phyloP scores from a whole-genome alignment of 2,888 invertebrate genomes.

The Drosophila emarginata region DNA sequence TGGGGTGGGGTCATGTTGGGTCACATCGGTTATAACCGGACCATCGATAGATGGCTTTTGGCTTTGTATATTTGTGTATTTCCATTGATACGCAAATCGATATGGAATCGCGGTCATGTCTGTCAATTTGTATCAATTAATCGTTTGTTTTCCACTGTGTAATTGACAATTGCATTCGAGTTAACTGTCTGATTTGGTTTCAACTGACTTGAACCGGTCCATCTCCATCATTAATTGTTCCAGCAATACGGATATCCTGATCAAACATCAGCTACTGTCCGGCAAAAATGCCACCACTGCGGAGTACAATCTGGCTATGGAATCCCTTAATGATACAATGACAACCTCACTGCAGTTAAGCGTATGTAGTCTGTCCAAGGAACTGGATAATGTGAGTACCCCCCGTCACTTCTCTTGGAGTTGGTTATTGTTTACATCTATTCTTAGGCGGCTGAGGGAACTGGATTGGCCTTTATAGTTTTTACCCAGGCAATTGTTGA shows the following conservation, averaged over 20 bases:
- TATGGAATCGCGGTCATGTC: conserved; percentile 52
- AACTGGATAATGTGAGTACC: conserved; percentile 88
- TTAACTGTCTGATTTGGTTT: conserved; percentile 28
- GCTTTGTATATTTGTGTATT: conserved; percentile 23
- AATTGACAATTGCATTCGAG: conserved; percentile 68
- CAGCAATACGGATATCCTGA: conserved; percentile 84
- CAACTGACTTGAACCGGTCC: conserved; percentile 41
- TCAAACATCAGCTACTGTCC: conserved; percentile 75
- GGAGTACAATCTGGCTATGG: conserved; percentile 84
- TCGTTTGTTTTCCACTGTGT: conserved; percentile 38
- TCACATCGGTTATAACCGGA: conserved; percentile 65
- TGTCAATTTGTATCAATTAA: conserved; percentile 76
- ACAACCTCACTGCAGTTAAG: conserved; percentile 83
- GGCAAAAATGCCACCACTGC: conserved; percentile 84
- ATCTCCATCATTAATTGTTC: conserved; percentile 4
- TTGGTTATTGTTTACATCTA: background rate
- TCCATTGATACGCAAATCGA: conserved; percentile 66
- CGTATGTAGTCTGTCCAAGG: conserved; percentile 88
- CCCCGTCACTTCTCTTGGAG: background rate
- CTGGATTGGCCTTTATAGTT: conserved; percentile 97
- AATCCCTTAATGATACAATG: conserved; percentile 78
- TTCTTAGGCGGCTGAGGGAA: conserved; percentile 95
- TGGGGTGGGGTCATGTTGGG: conserved; percentile 9
- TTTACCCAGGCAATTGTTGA: conserved; percentile 98
- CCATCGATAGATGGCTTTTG: conserved; percentile 18